Evolutionary conservation across 2,888 invertebrate species (phyloP), one percentile per base, ranked within the genome.

Genomic region (Platynereis dumerilii): DNA sequence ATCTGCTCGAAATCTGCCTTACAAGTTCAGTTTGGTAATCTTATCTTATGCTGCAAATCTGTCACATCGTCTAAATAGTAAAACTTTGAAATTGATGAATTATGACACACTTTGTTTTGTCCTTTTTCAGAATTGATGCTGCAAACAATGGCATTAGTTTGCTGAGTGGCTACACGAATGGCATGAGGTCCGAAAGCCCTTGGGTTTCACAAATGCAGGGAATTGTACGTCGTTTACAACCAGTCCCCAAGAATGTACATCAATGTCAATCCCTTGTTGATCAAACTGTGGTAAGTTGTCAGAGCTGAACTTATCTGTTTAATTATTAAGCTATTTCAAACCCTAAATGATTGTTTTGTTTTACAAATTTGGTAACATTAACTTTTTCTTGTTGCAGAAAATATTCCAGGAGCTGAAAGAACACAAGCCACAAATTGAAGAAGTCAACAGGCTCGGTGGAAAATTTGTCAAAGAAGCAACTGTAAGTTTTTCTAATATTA

Each of bases 381-480:
- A 26, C 17, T 56, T 26, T 22, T 24, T 59, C 7, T 42, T 55
- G 39, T 60, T 87, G 72, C 88, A 96, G 96, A 92, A 90, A 84
- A 89, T 96, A 85, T 91, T 97, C 86, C 94, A 93, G 82, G 91
- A 91, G 83, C 92, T 95, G 74, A 91, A 94, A 82, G 96, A 97
- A 86, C 90, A 94, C 83, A 94, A 93, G 76, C 92, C 93, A 79
- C 91, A 92, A 85, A 93, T 99, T 82, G 97, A 98, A 86, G 91
- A 92, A 83, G 93, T 96, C 83, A 97, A 97, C 87, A 88, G 92
- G 77, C 93, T 93, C 80, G 97, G 97, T 80, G 96, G 96, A 77
- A 90, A 94, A 85, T 93, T 92, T 86, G 95, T 98, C 81, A 90
- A 96, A 73, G 97, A 97, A 88, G 96, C 96, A 80, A 96, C 96